Base-by-base conservation (phyloP, 2,888 invertebrate genomes). In the Euspilapteryx auroguttella region DNA sequence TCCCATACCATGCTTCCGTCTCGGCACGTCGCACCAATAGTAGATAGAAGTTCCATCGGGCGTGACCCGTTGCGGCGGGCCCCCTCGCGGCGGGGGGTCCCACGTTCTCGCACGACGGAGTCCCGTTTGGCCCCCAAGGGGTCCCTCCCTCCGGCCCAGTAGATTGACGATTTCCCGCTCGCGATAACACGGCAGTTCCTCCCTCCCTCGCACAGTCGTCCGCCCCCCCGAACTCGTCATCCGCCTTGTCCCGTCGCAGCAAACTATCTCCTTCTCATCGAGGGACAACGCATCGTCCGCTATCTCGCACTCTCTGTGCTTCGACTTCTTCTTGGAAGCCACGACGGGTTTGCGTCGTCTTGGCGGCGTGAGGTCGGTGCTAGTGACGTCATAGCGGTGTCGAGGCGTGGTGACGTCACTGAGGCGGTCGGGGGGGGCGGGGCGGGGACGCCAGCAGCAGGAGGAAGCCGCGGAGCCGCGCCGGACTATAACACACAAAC, bases 11-110 rank as follows among this genome's bases (percentile, higher is more conserved):
- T 55, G 51, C 29, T 63, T 54, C 43, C 68, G 73, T 47, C 78
- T 79, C 43, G 86, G 83, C 62, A 87, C 63, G 73, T 90, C 89
- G 76, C 90, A 90, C 89, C 90, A 89, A 77, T 90, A 90, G 79
- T 86, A 88, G 54, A 90, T 84, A 54, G 85, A 83, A 35, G 90
- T 90, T 44, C 90, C 90, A 68, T 91, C 90, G 14, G 89, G 85
- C 32, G 89, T 88, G 45, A 83, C 80, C 38, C 88, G 80, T 54
- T 84, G 86, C 33, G 89, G 89, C 38, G 89, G 87, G 33, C 50
- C 48, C 27, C 44, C 37, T 14, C 55, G 46, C 38, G 80, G 80
- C 45, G 80, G 55, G 38, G 80, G 79, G 46, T 73, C 76, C 52
- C 75, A 80, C 25, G 75, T 73, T 38, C 77, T 57, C 41, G 61